A percentile compares a stretch with the other conserved stretches of the same genome.
phyloP scores from a whole-genome alignment of 1,140 invertebrate species.

The Calephelis nemesis region DNA sequence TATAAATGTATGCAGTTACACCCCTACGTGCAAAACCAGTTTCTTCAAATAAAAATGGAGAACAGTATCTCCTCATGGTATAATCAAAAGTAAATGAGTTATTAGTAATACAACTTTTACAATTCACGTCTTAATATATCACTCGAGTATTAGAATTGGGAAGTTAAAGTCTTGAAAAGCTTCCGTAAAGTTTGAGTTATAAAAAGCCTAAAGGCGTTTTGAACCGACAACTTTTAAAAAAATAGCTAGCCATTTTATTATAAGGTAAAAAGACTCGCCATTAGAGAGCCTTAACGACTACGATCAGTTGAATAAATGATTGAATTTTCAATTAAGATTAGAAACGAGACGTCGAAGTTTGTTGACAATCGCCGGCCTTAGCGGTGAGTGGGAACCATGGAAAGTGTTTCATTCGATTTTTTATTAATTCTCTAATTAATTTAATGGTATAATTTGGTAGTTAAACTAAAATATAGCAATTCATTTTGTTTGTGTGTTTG shows the following conservation, averaged over 20 bases:
- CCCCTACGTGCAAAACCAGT: too few species aligned
- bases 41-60: too few species aligned
- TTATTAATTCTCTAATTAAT: slow-evolving; percentile 1
- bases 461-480: too few species aligned
- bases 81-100: too few species aligned
- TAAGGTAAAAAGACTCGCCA: slow-evolving; percentile 60
- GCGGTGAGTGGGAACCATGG: slow-evolving; percentile 37
- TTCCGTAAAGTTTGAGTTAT: background rate
- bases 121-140: background rate
- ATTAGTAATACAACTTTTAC: background rate
- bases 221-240: slow-evolving; percentile 48
- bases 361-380: slow-evolving; percentile 60
- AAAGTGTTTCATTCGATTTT: slow-evolving; percentile 38
- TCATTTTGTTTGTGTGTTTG: too few species aligned
- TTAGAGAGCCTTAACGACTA: slow-evolving; percentile 68
- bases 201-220: slow-evolving; percentile 28
- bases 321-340: slow-evolving; percentile 78
- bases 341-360: slow-evolving; percentile 57
- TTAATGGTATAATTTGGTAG: slow-evolving; percentile 2
- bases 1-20: too few species aligned
- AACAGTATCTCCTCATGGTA: too few species aligned
- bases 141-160: background rate
- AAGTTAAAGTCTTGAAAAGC: background rate
- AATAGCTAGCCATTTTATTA: slow-evolving; percentile 60
- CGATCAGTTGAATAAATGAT: slow-evolving; percentile 76